Base-by-base conservation (phyloP, 53 echinoderm and acorn worm genomes). In the Stichopus horrens region DNA sequence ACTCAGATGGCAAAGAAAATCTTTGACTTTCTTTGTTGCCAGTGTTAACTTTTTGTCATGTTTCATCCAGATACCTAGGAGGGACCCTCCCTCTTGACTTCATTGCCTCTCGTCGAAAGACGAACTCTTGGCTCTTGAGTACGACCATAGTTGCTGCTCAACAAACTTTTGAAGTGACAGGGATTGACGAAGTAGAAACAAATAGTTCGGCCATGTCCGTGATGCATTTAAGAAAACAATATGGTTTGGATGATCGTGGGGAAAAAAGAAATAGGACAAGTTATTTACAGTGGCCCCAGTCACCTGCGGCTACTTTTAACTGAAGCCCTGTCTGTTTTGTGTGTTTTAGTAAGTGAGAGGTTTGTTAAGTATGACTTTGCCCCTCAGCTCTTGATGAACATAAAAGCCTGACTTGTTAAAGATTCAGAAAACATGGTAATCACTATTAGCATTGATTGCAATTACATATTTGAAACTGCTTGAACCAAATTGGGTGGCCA, bases 271-370 rank as follows among this genome's bases (percentile, higher is more conserved):
- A 22, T 81, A 58, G 81, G 58, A 23, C 81, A 81, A 81, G 81
- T 81, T 57, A 81, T 81, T 81, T 81, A 81, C 81, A 57, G 57
- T 56, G 81, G 81, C 81, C 81, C 58, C 81, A 57, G 54, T 21
- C 23, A 81, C 81, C 81, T 58, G 56, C 55, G 81, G 81, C 58
- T 57, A 81, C 81, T 57, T 81, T 58, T 81, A 81, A 10, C 81
- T 55, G 57, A 71, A 18, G 7, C 81, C 57, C 81, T 81, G 55
- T 58, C 58, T 81, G 52, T 21, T 55, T 56, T 81, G 81, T 81
- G 85, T 85, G 57, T 85, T 57, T 79, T 65, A 58, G 59, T 37
- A 85, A 85, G 23, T 85, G 52, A 85, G 85, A 22, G 85, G 85
- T 58, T 85, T 63, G 60, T 66, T 65, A 85, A 85, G 85, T 85